Percentiles rank a stretch among this genome's conserved stretches.
phyloP scores from a whole-genome alignment of 2,113 vertebrate species.

The Albula glossodonta region DNA sequence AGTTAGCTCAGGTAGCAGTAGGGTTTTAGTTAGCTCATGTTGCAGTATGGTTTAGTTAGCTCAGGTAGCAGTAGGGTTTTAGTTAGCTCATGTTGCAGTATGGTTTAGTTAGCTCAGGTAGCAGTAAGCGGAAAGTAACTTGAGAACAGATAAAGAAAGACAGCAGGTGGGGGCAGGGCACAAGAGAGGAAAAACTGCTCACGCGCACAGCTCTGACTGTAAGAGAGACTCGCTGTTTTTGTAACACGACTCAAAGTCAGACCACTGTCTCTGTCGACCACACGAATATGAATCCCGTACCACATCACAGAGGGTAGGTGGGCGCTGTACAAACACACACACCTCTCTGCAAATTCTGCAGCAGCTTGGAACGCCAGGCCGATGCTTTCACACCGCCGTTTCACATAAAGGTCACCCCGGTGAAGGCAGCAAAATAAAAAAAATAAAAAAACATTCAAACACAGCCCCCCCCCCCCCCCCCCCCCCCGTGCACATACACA shows the following conservation, averaged over 20 bases:
- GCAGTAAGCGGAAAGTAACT: no score
- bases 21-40: no score
- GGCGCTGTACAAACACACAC: neutral
- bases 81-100: no score
- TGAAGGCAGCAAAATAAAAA: neutral
- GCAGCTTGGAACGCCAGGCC: neutral
- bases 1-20: no score
- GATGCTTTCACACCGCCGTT: neutral
- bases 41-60: no score
- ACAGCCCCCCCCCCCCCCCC: no score
- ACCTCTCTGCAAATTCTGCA: neutral
- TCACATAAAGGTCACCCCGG: neutral
- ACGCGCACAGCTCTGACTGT: neutral
- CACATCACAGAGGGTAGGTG: neutral
- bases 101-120: no score
- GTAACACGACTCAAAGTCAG: neutral
- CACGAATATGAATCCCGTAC: neutral
- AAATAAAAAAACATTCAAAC: neutral
- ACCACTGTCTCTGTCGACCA: neutral
- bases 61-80: no score
- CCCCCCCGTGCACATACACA: conserved; percentile 20
- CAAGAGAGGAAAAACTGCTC: no score
- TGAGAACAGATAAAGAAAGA: no score
- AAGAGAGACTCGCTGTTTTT: neutral
- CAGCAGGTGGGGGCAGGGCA: no score